A percentile compares a stretch with the other conserved stretches of the same genome.
phyloP scores from a whole-genome alignment of 2,888 invertebrate genomes.

The Drosophila ezoana region DNA sequence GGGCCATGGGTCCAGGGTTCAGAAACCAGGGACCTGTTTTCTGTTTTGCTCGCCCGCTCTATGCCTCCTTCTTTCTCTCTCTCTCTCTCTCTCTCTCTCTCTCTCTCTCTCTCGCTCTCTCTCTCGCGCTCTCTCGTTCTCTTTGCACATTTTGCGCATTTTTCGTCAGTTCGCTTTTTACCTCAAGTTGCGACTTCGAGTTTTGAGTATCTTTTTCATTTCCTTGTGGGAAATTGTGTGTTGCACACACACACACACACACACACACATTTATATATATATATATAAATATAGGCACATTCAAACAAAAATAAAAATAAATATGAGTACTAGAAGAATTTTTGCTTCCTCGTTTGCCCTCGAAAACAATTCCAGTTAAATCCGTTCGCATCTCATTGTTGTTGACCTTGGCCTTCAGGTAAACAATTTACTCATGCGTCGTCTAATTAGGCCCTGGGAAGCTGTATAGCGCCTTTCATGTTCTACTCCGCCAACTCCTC shows the following conservation, averaged over 20 bases:
- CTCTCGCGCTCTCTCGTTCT: conserved; percentile 25
- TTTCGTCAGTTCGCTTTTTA: conserved; percentile 46
- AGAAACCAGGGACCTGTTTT: conserved; percentile 66
- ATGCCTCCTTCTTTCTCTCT: conserved; percentile 6
- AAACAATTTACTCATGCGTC: conserved; percentile 64
- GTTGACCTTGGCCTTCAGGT: conserved; percentile 74
- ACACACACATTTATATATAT: conserved; percentile 6
- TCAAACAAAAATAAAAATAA: conserved; percentile 23
- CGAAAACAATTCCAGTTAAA: conserved; percentile 68
- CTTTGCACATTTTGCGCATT: conserved; percentile 69
- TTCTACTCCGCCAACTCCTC: conserved; percentile 25
- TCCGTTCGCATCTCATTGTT: conserved; percentile 64
- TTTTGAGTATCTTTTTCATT: conserved; percentile 50
- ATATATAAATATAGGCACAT: neutral
- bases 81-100: neutral
- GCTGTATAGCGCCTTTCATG: conserved; percentile 54
- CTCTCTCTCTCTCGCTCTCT: conserved; percentile 30
- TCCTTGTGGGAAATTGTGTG: conserved; percentile 72
- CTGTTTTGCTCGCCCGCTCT: conserved; percentile 18
- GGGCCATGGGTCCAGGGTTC: conserved; percentile 6
- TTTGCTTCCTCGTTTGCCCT: conserved; percentile 39
- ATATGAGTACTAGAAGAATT: conserved; percentile 33
- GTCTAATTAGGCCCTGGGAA: conserved; percentile 65
- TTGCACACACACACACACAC: conserved; percentile 37
- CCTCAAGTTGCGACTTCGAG: conserved; percentile 58